phyloP scores from a whole-genome alignment of 2,888 invertebrate genomes.

The Eubasilissa splendida region DNA sequence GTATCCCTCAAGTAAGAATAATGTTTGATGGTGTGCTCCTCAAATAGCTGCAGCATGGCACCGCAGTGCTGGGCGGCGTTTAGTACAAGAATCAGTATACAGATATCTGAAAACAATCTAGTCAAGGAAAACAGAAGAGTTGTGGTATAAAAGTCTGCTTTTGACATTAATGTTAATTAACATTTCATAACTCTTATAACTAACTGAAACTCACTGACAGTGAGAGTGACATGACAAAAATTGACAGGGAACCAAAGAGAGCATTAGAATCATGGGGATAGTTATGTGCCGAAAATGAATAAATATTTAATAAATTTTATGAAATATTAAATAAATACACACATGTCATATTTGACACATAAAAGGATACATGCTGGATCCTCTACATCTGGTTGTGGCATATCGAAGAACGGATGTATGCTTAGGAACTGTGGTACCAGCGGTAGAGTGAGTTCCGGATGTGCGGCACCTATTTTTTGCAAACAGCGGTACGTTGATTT shows the following conservation, averaged over 20 bases:
- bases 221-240: too few species aligned
- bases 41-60: constrained; percentile 92
- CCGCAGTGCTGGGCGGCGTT: constrained; percentile 94
- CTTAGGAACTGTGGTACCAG: constrained; percentile 90
- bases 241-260: too few species aligned
- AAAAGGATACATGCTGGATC: constrained; percentile 86
- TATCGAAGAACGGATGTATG: constrained; percentile 97
- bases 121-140: constrained; percentile 38
- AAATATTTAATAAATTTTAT: too few species aligned
- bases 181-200: too few species aligned
- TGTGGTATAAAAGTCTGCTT: too few species aligned
- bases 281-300: too few species aligned
- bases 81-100: constrained; percentile 91
- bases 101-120: constrained; percentile 76
- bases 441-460: constrained; percentile 91
- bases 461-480: constrained; percentile 89
- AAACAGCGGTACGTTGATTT: constrained; percentile 87
- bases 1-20: constrained; percentile 94
- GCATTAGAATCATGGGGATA: too few species aligned
- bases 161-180: too few species aligned
- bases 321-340: not conserved
- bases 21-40: constrained; percentile 93
- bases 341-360: not conserved
- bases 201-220: too few species aligned
- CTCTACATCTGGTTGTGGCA: constrained; percentile 95